Evolutionary conservation across 2,888 invertebrate species (phyloP).

Genomic region (Eilema sororculum): DNA sequence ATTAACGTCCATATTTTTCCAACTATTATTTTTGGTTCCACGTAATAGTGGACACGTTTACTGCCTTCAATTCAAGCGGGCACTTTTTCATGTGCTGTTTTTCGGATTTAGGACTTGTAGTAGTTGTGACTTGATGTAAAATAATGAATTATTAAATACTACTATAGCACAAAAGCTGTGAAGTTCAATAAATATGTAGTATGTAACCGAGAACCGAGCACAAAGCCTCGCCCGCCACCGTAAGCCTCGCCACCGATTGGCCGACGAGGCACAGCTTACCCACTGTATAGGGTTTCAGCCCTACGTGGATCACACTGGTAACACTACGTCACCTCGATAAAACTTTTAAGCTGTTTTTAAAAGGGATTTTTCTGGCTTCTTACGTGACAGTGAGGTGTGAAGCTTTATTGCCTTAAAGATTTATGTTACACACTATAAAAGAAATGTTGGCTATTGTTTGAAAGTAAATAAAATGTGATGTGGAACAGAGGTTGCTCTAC

Average conservation of each 20-base stretch:
- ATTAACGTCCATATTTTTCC: too few species aligned
- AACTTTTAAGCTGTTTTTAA: constrained; percentile 54
- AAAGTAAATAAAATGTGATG: constrained; percentile 1
- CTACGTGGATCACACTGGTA: constrained; percentile 58
- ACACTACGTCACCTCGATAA: constrained; percentile 53
- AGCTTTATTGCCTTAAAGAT: constrained; percentile 23
- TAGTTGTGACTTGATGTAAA: too few species aligned
- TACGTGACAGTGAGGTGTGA: constrained; percentile 44
- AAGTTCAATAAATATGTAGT: constrained; percentile 44
- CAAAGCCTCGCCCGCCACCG: constrained; percentile 63
- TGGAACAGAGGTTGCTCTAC: neutral
- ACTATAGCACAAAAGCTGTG: constrained; percentile 21
- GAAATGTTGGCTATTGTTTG: neutral
- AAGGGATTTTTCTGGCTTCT: constrained; percentile 51
- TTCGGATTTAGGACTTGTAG: too few species aligned
- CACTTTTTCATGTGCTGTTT: too few species aligned
- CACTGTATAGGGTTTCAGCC: constrained; percentile 69
- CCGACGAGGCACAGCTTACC: constrained; percentile 58
- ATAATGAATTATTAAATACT: constrained; percentile 3
- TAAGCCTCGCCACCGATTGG: constrained; percentile 69
- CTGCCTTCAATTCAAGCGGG: too few species aligned
- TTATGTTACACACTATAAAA: constrained; percentile 13
- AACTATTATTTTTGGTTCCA: too few species aligned
- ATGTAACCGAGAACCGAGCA: constrained; percentile 56
- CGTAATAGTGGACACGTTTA: too few species aligned